Percentiles rank a stretch among this genome's conserved stretches.
These are phyloP conservation scores for Zygogramma bicolorata DNA, from an alignment of 2,888 invertebrate species.

Conservation along the genomic window DNA sequence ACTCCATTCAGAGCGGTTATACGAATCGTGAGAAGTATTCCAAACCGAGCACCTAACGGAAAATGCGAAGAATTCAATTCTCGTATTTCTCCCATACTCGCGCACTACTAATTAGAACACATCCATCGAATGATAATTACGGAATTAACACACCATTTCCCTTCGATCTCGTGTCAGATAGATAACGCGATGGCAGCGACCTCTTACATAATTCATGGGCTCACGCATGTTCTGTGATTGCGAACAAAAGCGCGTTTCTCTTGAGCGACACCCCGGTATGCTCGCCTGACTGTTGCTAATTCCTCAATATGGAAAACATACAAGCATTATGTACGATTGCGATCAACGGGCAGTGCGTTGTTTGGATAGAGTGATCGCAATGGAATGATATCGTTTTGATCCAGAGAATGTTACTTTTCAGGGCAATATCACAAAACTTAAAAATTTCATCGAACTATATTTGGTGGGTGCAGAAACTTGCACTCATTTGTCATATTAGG, in stretches of 20 bases:
- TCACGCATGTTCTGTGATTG: conserved; percentile 42
- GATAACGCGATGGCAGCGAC: conserved; percentile 22
- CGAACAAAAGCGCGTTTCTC: conserved; percentile 37
- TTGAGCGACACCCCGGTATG: conserved; percentile 9
- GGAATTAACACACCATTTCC: conserved; percentile 36
- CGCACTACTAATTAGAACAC: conserved; percentile 23
- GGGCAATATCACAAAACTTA: too few species aligned
- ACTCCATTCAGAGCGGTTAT: not conserved
- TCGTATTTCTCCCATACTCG: not conserved
- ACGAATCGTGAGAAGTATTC: not conserved
- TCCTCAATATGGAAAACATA: conserved; percentile 18
- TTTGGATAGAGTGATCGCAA: not conserved
- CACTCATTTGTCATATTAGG: too few species aligned
- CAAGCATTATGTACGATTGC: not conserved
- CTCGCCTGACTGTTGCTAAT: conserved; percentile 36
- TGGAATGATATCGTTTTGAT: not conserved
- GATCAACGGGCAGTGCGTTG: not conserved
- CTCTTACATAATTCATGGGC: conserved; percentile 39
- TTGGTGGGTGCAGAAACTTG: too few species aligned
- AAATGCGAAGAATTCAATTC: conserved; percentile 1
- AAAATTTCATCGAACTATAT: too few species aligned
- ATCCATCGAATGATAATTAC: conserved; percentile 26
- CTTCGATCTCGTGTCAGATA: conserved; percentile 35
- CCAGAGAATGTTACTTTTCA: too few species aligned
- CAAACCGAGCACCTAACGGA: not conserved